These are phyloP conservation scores for Apodemia zela DNA, from an alignment of 2,888 invertebrate genomes.

Conservation along the genomic window DNA sequence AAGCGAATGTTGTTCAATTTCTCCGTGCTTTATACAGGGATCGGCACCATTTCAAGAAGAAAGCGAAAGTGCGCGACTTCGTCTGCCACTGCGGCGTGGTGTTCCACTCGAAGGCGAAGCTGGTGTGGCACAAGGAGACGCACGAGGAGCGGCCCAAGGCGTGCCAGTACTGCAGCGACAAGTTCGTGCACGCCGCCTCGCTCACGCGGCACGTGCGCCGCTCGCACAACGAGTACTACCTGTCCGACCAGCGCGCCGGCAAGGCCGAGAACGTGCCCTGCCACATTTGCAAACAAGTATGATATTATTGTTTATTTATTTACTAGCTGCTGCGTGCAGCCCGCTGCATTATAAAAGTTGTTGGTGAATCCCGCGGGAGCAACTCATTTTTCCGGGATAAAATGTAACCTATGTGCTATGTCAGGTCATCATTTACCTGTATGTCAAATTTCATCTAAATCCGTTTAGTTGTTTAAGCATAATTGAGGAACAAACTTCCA, in stretches of 20 bases:
- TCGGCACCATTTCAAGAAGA: constrained; percentile 86
- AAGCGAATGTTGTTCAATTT: no score
- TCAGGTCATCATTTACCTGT: no score
- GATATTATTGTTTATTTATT: no score
- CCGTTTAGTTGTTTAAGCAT: no score
- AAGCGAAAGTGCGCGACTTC: constrained; percentile 84
- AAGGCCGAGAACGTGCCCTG: constrained; percentile 87
- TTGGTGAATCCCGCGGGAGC: no score
- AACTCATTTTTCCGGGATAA: no score
- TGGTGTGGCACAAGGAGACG: constrained; percentile 92
- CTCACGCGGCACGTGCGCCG: constrained; percentile 91
- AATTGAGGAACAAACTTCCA: no score
- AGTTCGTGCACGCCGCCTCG: constrained; percentile 91
- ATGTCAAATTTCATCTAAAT: no score
- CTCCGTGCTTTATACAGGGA: constrained; percentile 74
- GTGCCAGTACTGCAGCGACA: constrained; percentile 91
- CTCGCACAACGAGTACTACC: constrained; percentile 88
- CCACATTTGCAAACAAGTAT: constrained; percentile 84
- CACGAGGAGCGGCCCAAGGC: constrained; percentile 91
- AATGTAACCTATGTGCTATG: no score
- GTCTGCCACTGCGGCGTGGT: constrained; percentile 90
- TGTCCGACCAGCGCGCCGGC: constrained; percentile 82
- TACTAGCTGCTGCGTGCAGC: no score
- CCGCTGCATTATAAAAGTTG: no score
- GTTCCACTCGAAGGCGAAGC: constrained; percentile 90